A percentile compares a stretch with the other conserved stretches of the same genome.
These are phyloP conservation scores for Linyphia triangularis DNA, from an alignment of 2,888 invertebrate species.

Conservation along the genomic window DNA sequence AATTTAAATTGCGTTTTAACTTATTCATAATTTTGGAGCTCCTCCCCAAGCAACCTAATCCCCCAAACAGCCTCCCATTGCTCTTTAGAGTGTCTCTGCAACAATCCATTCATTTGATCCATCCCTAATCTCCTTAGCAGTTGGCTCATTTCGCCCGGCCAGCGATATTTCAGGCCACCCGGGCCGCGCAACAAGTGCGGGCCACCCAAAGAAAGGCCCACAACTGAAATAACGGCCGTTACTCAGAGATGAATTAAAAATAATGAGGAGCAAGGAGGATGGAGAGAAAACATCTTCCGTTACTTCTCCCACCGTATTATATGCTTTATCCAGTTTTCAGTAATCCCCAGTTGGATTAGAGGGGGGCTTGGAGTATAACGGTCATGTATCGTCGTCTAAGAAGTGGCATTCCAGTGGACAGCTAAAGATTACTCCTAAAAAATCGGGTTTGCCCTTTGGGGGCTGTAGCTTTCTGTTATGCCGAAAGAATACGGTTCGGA, in stretches of 20 bases:
- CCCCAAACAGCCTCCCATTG: not conserved
- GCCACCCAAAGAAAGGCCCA: constrained; percentile 63
- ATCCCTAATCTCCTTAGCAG: constrained; percentile 68
- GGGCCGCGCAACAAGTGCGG: constrained; percentile 68
- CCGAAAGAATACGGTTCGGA: constrained; percentile 66
- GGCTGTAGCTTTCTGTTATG: constrained; percentile 75
- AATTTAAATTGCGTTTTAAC: not conserved
- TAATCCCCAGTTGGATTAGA: constrained; percentile 73
- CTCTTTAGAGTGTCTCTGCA: not conserved
- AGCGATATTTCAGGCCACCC: constrained; percentile 53
- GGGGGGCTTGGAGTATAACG: constrained; percentile 57
- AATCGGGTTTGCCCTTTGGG: constrained; percentile 73
- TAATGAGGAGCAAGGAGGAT: constrained; percentile 66
- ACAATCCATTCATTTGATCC: constrained; percentile 67
- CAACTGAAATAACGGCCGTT: constrained; percentile 72
- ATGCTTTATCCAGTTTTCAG: constrained; percentile 74
- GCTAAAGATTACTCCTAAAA: constrained; percentile 75
- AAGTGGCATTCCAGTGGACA: constrained; percentile 74
- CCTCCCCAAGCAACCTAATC: not conserved
- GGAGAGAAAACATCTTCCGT: constrained; percentile 67
- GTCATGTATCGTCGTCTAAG: constrained; percentile 75
- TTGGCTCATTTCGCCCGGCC: constrained; percentile 55
- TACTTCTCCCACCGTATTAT: constrained; percentile 34
- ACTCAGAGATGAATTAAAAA: constrained; percentile 75
- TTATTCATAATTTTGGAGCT: no score